Evolutionary conservation across 2,113 vertebrate species (phyloP).

Genomic region (Mirza zaza): DNA sequence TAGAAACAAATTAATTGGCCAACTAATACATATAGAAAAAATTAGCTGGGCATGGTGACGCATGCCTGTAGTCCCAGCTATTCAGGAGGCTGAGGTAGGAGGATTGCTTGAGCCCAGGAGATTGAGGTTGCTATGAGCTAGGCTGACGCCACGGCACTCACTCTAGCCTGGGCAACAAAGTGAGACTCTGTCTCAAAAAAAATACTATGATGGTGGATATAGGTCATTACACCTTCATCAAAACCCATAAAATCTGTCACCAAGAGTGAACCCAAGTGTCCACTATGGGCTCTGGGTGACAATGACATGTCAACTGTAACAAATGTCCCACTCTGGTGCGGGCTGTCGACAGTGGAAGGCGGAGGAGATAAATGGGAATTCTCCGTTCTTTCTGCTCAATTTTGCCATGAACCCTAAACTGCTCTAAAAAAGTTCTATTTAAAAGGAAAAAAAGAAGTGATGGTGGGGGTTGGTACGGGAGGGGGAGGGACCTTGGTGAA

Average conservation of each 20-base stretch:
- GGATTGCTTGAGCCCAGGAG: too few species aligned
- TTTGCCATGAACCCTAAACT: neutral
- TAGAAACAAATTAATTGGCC: too few species aligned
- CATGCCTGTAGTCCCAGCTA: too few species aligned
- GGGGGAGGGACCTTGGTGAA: neutral
- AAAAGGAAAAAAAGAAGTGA: neutral
- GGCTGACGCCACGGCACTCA: too few species aligned
- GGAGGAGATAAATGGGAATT: neutral
- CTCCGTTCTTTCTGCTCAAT: neutral
- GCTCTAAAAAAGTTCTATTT: neutral
- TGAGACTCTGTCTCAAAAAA: too few species aligned
- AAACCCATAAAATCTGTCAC: neutral
- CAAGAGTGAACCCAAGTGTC: neutral
- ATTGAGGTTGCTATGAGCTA: too few species aligned
- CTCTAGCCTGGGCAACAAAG: too few species aligned
- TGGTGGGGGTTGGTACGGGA: neutral
- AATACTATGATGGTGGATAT: neutral
- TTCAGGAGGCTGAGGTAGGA: too few species aligned
- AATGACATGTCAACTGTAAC: neutral
- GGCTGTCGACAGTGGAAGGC: neutral
- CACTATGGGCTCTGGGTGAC: neutral
- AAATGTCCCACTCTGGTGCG: too few species aligned
- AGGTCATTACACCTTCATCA: neutral
- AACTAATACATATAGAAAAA: too few species aligned
- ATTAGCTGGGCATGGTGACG: too few species aligned